A percentile compares a stretch with the other conserved stretches of the same genome.
These are phyloP conservation scores for Prenolepis imparis DNA, from an alignment of 2,888 invertebrate genomes.

Conservation along the genomic window DNA sequence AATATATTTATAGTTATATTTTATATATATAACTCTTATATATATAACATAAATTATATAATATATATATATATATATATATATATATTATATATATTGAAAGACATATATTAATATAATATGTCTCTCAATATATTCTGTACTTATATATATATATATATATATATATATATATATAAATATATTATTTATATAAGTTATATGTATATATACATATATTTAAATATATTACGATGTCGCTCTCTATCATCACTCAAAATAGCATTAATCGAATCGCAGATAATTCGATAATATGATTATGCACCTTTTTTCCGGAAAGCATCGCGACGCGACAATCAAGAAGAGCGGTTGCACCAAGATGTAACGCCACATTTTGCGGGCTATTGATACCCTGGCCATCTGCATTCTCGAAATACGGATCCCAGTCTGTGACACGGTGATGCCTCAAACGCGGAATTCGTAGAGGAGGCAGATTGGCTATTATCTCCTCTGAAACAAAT, in stretches of 20 bases:
- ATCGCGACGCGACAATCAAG: constrained; percentile 91
- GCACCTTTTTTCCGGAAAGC: constrained; percentile 90
- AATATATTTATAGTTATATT: too few relatives aligned
- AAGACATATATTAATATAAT: too few relatives aligned
- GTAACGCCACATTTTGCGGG: constrained; percentile 88
- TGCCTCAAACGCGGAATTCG: constrained; percentile 87
- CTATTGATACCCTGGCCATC: constrained; percentile 87
- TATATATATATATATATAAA: not conserved
- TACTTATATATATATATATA: too few relatives aligned
- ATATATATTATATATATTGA: too few relatives aligned
- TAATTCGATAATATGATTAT: constrained; percentile 2
- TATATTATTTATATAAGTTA: too few relatives aligned
- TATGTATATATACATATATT: not conserved
- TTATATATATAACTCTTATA: too few relatives aligned
- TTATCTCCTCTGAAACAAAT: constrained; percentile 72
- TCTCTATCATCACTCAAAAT: not conserved
- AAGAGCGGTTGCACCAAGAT: constrained; percentile 89
- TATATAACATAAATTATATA: too few relatives aligned
- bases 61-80: too few relatives aligned
- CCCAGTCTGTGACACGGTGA: constrained; percentile 91
- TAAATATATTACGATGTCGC: not conserved
- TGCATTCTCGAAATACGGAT: constrained; percentile 90
- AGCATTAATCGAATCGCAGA: not conserved
- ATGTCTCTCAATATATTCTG: too few relatives aligned
- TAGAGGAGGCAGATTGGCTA: constrained; percentile 77